Evolutionary conservation across 1,140 invertebrate species (phyloP).

Genomic region (Adoxophyes honmai): DNA sequence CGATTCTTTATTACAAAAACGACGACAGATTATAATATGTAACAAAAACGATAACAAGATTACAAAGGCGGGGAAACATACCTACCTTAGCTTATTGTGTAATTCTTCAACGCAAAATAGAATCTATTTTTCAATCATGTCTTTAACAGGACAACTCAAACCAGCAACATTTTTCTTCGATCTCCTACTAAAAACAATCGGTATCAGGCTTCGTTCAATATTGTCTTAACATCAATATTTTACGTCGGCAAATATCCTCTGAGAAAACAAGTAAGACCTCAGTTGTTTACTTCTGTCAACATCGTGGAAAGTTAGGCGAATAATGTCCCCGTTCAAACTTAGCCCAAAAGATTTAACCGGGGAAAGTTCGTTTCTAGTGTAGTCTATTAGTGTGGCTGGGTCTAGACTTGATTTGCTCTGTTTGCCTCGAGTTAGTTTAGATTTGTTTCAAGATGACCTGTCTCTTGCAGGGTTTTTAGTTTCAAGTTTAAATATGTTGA

Average conservation of each 20-base stretch:
- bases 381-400: constrained; percentile 29
- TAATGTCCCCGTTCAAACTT: constrained; percentile 7
- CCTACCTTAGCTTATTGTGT: too few species aligned
- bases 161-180: neutral
- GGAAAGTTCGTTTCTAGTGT: constrained; percentile 15
- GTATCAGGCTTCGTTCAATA: constrained; percentile 5
- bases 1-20: too few species aligned
- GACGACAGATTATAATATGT: too few species aligned
- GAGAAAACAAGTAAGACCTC: neutral
- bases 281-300: constrained; percentile 6
- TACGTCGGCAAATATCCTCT: constrained; percentile 3
- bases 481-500: neutral
- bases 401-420: constrained; percentile 34
- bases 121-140: too few species aligned
- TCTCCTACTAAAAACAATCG: neutral
- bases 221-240: constrained; percentile 7
- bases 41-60: too few species aligned
- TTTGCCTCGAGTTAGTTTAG: constrained; percentile 35
- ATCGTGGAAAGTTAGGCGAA: constrained; percentile 5
- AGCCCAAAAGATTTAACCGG: constrained; percentile 18
- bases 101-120: too few species aligned
- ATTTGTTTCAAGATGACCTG: constrained; percentile 44
- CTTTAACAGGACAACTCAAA: too few species aligned
- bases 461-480: constrained; percentile 17
- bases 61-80: too few species aligned